Evolutionary conservation across 2,797 vertebrate genomes (phyloP).

Genomic region (Fistularia commersonii): DNA sequence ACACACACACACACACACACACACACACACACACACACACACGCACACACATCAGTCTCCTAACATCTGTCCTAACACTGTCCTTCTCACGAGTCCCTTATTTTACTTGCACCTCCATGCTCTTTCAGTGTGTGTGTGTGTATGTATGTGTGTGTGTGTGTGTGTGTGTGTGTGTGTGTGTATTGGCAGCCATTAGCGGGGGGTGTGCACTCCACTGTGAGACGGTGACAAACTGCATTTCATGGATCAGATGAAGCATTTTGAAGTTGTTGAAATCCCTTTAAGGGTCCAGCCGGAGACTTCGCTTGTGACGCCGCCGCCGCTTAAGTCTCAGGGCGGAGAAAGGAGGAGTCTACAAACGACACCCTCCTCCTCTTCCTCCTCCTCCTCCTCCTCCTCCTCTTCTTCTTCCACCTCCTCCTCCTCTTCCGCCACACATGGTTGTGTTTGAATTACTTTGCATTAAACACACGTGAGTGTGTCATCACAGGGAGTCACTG

Average conservation of each 20-base stretch:
- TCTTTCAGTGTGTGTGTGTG: conserved; percentile 19
- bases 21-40: conserved; percentile 3
- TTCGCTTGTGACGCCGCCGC: conserved; percentile 46
- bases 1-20: conserved; percentile 1
- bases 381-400: too few relatives aligned
- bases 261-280: conserved; percentile 72
- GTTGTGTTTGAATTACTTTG: too few relatives aligned
- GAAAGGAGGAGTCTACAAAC: conserved; percentile 34
- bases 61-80: conserved; percentile 36
- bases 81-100: conserved; percentile 42
- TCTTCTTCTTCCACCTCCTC: too few relatives aligned
- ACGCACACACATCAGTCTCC: conserved; percentile 5
- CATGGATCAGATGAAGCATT: conserved; percentile 70
- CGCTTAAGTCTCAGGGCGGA: conserved; percentile 41
- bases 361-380: not conserved
- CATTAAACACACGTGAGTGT: not conserved
- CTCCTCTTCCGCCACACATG: not conserved
- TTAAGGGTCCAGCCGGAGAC: conserved; percentile 60
- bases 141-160: conserved; percentile 9
- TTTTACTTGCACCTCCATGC: conserved; percentile 43
- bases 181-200: conserved; percentile 57
- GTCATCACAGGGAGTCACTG: not conserved
- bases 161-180: conserved; percentile 8
- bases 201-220: conserved; percentile 49
- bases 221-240: conserved; percentile 72